Percentiles rank a stretch among this genome's conserved stretches.
phyloP scores from a whole-genome alignment of 2,888 invertebrate genomes.

The Sinohyriopsis cumingii region DNA sequence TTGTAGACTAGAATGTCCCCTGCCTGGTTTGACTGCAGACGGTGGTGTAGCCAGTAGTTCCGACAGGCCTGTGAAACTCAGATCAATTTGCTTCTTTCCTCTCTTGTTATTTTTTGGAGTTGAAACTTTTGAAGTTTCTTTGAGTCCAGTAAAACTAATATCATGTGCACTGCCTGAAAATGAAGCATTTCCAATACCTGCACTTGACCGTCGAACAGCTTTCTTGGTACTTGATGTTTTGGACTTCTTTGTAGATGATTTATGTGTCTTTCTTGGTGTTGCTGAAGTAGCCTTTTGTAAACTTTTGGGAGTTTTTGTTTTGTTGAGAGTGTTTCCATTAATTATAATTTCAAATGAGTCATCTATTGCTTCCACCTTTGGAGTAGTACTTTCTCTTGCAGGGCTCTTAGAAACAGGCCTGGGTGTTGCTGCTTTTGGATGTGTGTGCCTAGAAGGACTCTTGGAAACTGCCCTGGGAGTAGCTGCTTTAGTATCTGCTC shows the following conservation, averaged over 20 bases:
- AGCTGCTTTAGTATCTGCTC: neutral
- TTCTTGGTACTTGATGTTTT: neutral
- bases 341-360: too few relatives aligned
- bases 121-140: conserved; percentile 27
- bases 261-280: conserved; percentile 12
- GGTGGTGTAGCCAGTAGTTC: neutral
- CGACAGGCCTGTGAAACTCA: neutral
- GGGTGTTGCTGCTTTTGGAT: conserved; percentile 1
- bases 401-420: neutral
- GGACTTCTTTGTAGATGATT: conserved; percentile 16
- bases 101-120: neutral
- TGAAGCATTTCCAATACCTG: neutral
- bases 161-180: conserved; percentile 10
- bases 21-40: neutral
- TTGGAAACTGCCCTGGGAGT: conserved; percentile 2
- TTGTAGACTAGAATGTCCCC: neutral
- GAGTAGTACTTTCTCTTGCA: too few relatives aligned
- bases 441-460: conserved; percentile 4
- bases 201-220: neutral
- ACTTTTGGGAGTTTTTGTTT: neutral
- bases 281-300: neutral
- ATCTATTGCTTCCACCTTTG: neutral
- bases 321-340: too few relatives aligned
- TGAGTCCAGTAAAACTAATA: conserved; percentile 44
- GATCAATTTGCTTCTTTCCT: neutral